Conservation (phyloP, 2,888 invertebrate genomes). For the Drosophila formosana region DNA sequence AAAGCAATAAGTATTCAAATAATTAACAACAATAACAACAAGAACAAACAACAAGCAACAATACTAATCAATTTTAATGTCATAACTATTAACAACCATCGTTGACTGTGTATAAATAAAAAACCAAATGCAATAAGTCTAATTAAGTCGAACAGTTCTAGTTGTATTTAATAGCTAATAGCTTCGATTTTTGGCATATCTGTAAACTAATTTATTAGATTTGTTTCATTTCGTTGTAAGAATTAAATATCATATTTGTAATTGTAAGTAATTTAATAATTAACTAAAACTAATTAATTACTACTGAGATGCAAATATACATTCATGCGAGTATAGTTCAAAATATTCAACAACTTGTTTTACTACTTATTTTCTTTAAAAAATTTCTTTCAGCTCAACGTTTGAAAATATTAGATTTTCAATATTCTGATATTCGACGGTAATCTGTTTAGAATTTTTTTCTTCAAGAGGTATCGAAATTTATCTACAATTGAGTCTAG, state of each 20-base stretch:
- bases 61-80: conserved; percentile 41
- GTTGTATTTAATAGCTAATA: conserved; percentile 60
- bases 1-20: conserved; percentile 44
- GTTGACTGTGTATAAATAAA: conserved; percentile 54
- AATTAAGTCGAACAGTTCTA: conserved; percentile 51
- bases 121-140: conserved; percentile 59
- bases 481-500: too few relatives aligned
- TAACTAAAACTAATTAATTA: conserved; percentile 25
- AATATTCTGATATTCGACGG: too few relatives aligned
- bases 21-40: conserved; percentile 12
- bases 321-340: conserved; percentile 24
- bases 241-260: conserved; percentile 32
- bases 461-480: not conserved
- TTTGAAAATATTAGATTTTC: not conserved
- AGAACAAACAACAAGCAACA: conserved; percentile 7
- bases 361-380: not conserved
- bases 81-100: conserved; percentile 33
- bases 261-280: conserved; percentile 37
- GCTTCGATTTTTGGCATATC: conserved; percentile 62
- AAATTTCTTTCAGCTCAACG: not conserved
- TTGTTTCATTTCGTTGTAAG: conserved; percentile 57
- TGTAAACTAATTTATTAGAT: conserved; percentile 58
- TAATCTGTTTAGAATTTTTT: not conserved
- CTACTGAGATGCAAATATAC: conserved; percentile 24
- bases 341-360: conserved; percentile 11